Base-by-base conservation (phyloP, 2,888 invertebrate species). In the Macroteleia sp. region DNA sequence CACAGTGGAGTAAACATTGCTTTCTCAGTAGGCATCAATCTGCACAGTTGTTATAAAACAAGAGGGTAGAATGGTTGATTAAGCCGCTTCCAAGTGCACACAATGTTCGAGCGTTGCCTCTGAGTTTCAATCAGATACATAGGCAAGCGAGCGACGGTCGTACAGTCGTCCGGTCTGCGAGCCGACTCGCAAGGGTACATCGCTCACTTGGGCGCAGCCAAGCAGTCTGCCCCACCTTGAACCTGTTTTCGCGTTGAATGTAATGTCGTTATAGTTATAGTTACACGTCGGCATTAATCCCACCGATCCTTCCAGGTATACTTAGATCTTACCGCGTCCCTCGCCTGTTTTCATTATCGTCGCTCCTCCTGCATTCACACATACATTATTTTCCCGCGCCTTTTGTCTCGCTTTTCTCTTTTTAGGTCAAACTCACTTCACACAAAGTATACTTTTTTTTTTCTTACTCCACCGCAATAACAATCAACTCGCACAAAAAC, bases 1-100 rank as follows among this genome's bases (percentile, higher is more conserved):
- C 8, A 30, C 36, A 52, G 10, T 12, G 10, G n/a, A n/a, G n/a
- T n/a, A n/a, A n/a, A n/a, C 70, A 32, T 73, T 61, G 77, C 70
- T 74, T 71, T 79, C 77, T 52, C 76, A 70, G 79, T 76, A 17
- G 69, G 64, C 59, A 66, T 80, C 75, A 73, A 73, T 62, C 69
- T 69, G 62, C 71, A 69, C 69, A 52, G 67, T 66, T 71, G 76
- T 48, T 62, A 75, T 61, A 73, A 81, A 80, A 77, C 54, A 48
- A 52, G 67, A 39, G 39, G 48, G 48, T 39, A 50, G 87, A 88
- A 87, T 88, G 82, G 85, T 83, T 88, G 89, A 89, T 88, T 89
- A 89, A 89, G 87, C 87, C 86, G 87, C 88, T 85, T 87, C 85
- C 83, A 84, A 85, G 84, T 82, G 85, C 83, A 84, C 83, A 85